Percentiles rank a stretch among this genome's conserved stretches.
Evolutionary conservation across 2,113 vertebrate species (phyloP).

Genomic region (Piprites chloris): DNA sequence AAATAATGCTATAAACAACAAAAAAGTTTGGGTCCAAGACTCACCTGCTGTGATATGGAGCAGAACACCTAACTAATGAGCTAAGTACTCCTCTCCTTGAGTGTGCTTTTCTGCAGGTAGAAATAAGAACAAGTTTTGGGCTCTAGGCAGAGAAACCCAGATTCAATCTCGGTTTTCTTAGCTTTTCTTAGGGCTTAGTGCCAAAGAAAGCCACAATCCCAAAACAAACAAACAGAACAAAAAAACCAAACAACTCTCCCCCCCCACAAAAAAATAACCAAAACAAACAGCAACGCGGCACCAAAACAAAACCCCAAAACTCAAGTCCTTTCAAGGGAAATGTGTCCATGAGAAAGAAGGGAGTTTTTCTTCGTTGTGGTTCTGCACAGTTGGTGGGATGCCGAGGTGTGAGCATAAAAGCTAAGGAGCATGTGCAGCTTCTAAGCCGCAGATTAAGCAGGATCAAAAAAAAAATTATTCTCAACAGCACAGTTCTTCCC

Average conservation of each 20-base stretch:
- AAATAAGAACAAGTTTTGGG: background rate
- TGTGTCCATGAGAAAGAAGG: accelerated
- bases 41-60: background rate
- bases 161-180: background rate
- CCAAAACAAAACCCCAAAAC: background rate
- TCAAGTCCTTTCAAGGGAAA: background rate
- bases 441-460: background rate
- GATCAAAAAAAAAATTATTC: background rate
- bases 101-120: background rate
- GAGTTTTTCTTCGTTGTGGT: background rate
- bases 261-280: background rate
- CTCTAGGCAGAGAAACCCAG: background rate
- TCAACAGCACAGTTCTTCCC: background rate
- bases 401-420: background rate
- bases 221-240: background rate
- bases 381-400: background rate
- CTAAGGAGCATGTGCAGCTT: background rate
- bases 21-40: background rate
- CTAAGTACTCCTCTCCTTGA: background rate
- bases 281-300: accelerated
- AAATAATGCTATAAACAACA: background rate
- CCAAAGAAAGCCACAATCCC: background rate
- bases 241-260: too few species aligned
- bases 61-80: background rate
- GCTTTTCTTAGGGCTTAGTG: background rate